Evolutionary conservation across 2,113 vertebrate genomes (phyloP), one percentile per base, ranked within the genome.

Genomic region (Apaloderma vittatum): DNA sequence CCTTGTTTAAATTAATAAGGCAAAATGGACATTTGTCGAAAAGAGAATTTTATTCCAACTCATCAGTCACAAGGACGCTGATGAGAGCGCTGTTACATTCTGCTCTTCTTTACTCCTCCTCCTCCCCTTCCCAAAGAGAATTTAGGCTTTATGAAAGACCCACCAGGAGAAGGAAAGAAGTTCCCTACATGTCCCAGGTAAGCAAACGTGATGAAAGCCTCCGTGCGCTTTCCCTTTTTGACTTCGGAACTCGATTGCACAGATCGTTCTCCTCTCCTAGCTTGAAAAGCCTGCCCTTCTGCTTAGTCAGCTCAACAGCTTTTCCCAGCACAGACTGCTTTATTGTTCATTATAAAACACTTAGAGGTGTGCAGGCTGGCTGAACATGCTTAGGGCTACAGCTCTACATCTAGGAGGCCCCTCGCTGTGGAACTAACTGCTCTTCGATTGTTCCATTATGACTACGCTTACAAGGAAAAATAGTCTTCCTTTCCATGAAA

Each of bases 21-120:
- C 88, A 97, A 98, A 98, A 96, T 96, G 97, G 98, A 97, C 98
- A 97, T 98, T 97, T 90, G 95, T 97, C 97, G 95, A 76, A 78
- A 96, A 81, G 96, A 94, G 93, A 96, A 68, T 92, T 93, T 88
- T 55, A 92, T 81, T 93, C 95, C 93, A 48, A 93, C 90, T 84
- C 92, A 94, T 98, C 97, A 94, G 96, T 88, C 76, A 73, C 27
- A 34, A 95, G 84, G 9, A 66, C 12, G 54, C 88, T 95, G 72
- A 68, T 90, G 52, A 48, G 71, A 48, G 55, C 8, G 4, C 36
- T 75, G 52, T 51, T 77, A 80, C n/a, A 63, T 37, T 46, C 48
- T 90, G 84, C 68, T 61, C 7, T 15, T 78, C 43, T 67, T 71
- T 43, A 12, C 29, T 81, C 11, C 1, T 72, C 18, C 68, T 72